phyloP scores from a whole-genome alignment of 2,888 invertebrate species.

The Tubulanus polymorphus region DNA sequence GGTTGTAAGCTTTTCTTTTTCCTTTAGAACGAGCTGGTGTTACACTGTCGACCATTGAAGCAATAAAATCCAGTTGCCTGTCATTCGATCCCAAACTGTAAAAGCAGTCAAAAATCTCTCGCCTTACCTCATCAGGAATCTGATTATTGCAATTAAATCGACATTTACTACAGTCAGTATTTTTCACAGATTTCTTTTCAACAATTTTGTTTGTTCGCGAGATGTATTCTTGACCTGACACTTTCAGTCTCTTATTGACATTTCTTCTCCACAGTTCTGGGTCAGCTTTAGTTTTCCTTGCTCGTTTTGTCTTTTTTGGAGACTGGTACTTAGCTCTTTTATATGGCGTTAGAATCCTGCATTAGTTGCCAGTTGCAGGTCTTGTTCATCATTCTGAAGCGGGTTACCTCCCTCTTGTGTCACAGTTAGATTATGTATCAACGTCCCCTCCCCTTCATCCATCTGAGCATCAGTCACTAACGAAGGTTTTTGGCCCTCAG shows the following conservation, averaged over 20 bases:
- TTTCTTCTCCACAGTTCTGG: constrained; percentile 16
- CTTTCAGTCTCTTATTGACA: constrained; percentile 13
- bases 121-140: constrained; percentile 8
- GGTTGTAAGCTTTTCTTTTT: constrained; percentile 7
- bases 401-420: too few relatives aligned
- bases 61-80: constrained; percentile 16
- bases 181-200: constrained; percentile 2
- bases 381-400: too few relatives aligned
- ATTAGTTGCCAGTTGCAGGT: too few relatives aligned
- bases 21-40: background rate
- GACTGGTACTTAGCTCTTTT: too few relatives aligned
- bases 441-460: too few relatives aligned
- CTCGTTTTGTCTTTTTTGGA: too few relatives aligned
- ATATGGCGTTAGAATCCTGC: too few relatives aligned
- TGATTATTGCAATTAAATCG: constrained; percentile 10
- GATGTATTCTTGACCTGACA: constrained; percentile 14
- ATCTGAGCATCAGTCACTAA: too few relatives aligned
- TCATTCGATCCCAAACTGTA: constrained; percentile 12
- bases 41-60: constrained; percentile 9
- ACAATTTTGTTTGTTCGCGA: constrained; percentile 10
- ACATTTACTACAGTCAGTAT: constrained; percentile 9
- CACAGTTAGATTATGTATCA: too few relatives aligned
- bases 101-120: constrained; percentile 10
- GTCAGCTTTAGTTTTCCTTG: too few relatives aligned
- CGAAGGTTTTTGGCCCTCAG: too few relatives aligned